These are phyloP conservation scores for Erpetoichthys calabaricus DNA, from an alignment of 2,797 vertebrate genomes.

Conservation along the genomic window DNA sequence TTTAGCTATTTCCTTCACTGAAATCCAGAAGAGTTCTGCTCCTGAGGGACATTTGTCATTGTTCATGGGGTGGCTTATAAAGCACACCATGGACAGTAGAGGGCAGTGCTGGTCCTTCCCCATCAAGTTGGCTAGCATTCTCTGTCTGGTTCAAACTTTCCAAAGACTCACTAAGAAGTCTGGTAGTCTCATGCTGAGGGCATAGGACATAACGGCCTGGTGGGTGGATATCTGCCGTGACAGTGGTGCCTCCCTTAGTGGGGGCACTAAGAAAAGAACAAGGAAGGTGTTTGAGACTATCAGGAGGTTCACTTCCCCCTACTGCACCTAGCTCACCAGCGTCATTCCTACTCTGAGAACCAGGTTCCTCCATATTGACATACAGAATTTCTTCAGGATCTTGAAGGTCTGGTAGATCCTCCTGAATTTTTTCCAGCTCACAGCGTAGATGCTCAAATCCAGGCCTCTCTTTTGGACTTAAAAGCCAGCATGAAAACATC, in stretches of 20 bases:
- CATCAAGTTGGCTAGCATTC: constrained; percentile 2
- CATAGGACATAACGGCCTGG: constrained; percentile 74
- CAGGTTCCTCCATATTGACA: constrained; percentile 79
- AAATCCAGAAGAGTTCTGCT: too few species aligned
- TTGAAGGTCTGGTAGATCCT: constrained; percentile 62
- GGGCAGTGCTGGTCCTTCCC: constrained; percentile 26
- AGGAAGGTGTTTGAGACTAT: constrained; percentile 7
- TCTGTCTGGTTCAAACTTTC: constrained; percentile 35
- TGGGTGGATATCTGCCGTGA: constrained; percentile 53
- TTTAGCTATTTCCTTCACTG: too few species aligned
- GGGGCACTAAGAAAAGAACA: constrained; percentile 21
- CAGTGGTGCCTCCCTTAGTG: constrained; percentile 50
- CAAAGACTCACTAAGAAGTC: constrained; percentile 43
- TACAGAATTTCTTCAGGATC: constrained; percentile 78
- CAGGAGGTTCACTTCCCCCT: constrained; percentile 50
- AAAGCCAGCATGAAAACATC: constrained; percentile 78
- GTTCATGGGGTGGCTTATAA: too few species aligned
- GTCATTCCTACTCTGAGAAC: constrained; percentile 14
- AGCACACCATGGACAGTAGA: too few species aligned
- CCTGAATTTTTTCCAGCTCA: constrained; percentile 67
- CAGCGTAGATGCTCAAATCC: constrained; percentile 58
- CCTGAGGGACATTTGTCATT: too few species aligned
- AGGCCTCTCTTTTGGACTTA: constrained; percentile 71
- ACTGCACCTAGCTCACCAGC: constrained; percentile 58
- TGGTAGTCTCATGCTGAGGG: constrained; percentile 57